phyloP scores from a whole-genome alignment of 2,113 vertebrate genomes.

The Ciconia stormi region DNA sequence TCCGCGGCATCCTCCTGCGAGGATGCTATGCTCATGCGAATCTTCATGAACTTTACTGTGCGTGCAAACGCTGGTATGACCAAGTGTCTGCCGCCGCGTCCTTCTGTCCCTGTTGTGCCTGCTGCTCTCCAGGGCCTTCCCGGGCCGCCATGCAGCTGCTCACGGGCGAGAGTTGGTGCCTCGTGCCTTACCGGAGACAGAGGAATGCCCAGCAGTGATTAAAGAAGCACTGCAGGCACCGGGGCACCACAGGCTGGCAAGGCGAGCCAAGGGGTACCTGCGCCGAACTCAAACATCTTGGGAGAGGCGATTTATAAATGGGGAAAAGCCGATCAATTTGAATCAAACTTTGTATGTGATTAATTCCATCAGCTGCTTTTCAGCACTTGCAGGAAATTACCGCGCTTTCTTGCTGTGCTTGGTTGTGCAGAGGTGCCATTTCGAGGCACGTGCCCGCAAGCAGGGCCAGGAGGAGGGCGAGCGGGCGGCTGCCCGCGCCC shows the following conservation, averaged over 20 bases:
- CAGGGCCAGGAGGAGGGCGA: background rate
- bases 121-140: background rate
- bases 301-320: fast-evolving
- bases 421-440: fast-evolving
- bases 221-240: background rate
- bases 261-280: background rate
- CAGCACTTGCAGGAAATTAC: fast-evolving
- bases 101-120: background rate
- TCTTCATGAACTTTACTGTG: background rate
- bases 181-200: background rate
- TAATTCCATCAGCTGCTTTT: background rate
- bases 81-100: background rate
- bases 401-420: background rate
- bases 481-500: background rate
- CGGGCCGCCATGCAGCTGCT: fast-evolving
- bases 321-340: fast-evolving
- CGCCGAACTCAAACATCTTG: fast-evolving
- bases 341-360: fast-evolving
- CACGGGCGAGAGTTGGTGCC: fast-evolving
- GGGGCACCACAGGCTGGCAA: background rate
- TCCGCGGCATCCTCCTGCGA: fast-evolving
- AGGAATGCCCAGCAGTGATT: fast-evolving
- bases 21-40: fast-evolving
- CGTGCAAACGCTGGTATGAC: fast-evolving
- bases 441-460: fast-evolving